phyloP scores from a whole-genome alignment of 1,140 invertebrate genomes.

The Pantala flavescens region DNA sequence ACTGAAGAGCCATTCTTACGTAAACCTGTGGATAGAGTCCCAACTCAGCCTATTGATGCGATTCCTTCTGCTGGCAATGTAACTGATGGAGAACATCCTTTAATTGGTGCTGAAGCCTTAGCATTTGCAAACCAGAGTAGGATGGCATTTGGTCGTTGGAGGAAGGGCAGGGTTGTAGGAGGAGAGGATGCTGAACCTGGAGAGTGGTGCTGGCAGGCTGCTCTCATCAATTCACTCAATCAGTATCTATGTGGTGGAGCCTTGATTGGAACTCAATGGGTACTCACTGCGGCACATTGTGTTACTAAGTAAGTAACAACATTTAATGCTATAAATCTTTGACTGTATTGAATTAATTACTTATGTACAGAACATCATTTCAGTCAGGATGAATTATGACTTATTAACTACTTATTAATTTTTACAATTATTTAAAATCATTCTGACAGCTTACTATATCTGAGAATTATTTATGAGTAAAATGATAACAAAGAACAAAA shows the following conservation, averaged over 20 bases:
- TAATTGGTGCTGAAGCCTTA: neutral
- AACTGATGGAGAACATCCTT: neutral
- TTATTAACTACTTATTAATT: no score
- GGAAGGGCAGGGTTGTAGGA: slow-evolving; percentile 68
- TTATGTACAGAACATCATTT: no score
- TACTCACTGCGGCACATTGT: slow-evolving; percentile 90
- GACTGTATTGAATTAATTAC: no score
- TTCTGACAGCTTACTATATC: no score
- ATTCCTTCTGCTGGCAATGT: neutral
- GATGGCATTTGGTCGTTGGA: slow-evolving; percentile 15
- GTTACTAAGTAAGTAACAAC: slow-evolving; percentile 76
- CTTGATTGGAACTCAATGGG: slow-evolving; percentile 88
- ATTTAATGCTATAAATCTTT: no score
- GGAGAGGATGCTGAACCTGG: slow-evolving; percentile 79
- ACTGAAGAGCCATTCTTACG: neutral
- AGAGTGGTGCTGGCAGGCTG: slow-evolving; percentile 94
- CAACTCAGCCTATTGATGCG: neutral
- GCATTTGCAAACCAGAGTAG: neutral
- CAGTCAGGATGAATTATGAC: no score
- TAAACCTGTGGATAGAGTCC: neutral
- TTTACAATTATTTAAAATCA: no score
- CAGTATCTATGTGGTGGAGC: slow-evolving; percentile 94
- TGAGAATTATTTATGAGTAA: no score
- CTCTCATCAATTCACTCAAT: slow-evolving; percentile 83
- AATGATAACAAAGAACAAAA: no score